Percentiles rank a stretch among this genome's conserved stretches.
These are phyloP conservation scores for Pelosia muscerda DNA, from an alignment of 2,888 invertebrate genomes.

Conservation along the genomic window DNA sequence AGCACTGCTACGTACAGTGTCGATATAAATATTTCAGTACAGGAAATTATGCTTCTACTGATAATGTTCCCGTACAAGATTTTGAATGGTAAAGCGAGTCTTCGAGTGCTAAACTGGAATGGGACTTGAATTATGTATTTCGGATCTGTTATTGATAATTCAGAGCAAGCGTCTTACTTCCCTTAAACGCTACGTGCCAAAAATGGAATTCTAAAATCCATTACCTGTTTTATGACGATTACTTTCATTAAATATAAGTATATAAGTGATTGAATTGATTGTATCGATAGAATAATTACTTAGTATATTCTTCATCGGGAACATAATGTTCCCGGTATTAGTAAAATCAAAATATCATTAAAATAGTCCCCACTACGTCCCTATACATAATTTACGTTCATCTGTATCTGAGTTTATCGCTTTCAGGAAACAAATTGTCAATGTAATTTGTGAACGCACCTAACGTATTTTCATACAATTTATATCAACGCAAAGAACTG, in stretches of 20 bases:
- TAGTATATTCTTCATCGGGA: not conserved
- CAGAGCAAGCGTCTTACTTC: conserved; percentile 34
- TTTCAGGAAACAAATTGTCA: too few species aligned
- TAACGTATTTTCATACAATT: too few species aligned
- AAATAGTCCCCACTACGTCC: too few species aligned
- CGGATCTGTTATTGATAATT: conserved; percentile 58
- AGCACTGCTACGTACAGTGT: conserved; percentile 64
- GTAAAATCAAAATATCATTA: not conserved
- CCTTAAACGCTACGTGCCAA: conserved; percentile 35
- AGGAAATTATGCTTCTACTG: conserved; percentile 84
- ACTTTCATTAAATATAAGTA: not conserved
- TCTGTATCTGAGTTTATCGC: not conserved
- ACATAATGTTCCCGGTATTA: not conserved
- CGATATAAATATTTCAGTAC: conserved; percentile 83
- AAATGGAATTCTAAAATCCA: conserved; percentile 15
- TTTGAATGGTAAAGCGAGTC: conserved; percentile 74
- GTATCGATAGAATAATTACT: not conserved
- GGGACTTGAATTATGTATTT: conserved; percentile 65
- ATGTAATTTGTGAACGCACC: too few species aligned
- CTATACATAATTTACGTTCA: too few species aligned
- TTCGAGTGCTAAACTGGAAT: conserved; percentile 66
- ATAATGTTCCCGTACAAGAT: conserved; percentile 70
- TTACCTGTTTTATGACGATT: conserved; percentile 11
- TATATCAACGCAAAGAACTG: too few species aligned
- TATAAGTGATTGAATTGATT: not conserved